These are phyloP conservation scores for Gari tellinella DNA, from an alignment of 2,888 invertebrate species.

Conservation along the genomic window DNA sequence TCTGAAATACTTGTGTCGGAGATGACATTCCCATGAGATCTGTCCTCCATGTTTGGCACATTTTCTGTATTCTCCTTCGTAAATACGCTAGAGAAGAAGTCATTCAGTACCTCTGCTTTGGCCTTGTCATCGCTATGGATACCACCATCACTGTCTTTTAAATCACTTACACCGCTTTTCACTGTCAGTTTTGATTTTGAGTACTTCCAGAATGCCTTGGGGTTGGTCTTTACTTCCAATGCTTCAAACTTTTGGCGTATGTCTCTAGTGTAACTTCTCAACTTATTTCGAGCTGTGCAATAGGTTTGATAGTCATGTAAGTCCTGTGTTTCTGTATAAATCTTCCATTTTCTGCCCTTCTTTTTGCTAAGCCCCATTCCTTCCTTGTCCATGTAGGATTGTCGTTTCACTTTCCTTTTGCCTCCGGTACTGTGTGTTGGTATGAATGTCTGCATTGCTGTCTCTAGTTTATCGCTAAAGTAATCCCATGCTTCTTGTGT, in stretches of 20 bases:
- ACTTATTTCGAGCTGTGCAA: not conserved
- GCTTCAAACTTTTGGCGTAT: not conserved
- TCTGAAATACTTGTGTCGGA: not conserved
- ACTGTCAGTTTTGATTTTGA: conserved; percentile 1
- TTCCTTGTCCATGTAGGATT: not conserved
- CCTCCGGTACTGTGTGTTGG: not conserved
- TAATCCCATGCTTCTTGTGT: not conserved
- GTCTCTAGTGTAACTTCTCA: not conserved
- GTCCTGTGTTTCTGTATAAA: not conserved
- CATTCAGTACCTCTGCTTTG: not conserved
- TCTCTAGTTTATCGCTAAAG: not conserved
- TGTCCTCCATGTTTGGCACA: not conserved
- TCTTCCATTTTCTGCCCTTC: not conserved
- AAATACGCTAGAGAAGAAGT: conserved; percentile 6
- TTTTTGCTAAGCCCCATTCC: not conserved
- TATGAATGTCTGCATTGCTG: not conserved
- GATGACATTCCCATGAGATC: not conserved
- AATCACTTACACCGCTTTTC: not conserved
- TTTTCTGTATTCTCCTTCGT: not conserved
- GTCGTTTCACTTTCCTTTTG: not conserved
- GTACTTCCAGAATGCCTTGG: conserved; percentile 5
- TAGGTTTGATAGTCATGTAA: not conserved
- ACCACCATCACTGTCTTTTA: not conserved
- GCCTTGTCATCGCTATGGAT: not conserved
- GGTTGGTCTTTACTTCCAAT: not conserved